Conservation (phyloP, 2,797 vertebrate genomes). For the Sebastes umbrosus region DNA sequence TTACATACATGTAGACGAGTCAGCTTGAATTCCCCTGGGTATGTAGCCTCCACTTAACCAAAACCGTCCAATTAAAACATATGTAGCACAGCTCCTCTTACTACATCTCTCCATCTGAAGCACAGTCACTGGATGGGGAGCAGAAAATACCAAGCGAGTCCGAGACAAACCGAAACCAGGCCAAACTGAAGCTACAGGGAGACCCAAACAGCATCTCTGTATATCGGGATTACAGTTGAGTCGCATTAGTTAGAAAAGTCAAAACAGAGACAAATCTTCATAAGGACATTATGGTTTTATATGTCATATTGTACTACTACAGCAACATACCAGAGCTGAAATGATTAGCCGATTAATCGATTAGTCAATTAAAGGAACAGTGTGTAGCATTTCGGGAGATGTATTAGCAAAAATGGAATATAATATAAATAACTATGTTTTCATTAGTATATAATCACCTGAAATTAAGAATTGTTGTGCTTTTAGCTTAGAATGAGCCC, state of each 20-base stretch:
- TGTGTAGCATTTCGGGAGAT: too few species aligned
- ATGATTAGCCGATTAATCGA: neutral
- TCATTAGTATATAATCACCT: neutral
- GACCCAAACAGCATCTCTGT: neutral
- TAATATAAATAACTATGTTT: neutral
- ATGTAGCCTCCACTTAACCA: neutral
- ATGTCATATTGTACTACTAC: neutral
- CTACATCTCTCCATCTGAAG: neutral
- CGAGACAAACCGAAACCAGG: constrained; percentile 16
- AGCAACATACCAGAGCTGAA: neutral
- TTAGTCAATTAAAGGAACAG: neutral
- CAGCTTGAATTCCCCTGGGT: constrained; percentile 6
- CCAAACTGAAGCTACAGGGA: neutral
- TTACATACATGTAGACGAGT: neutral
- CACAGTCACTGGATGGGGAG: neutral
- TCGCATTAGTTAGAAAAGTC: neutral
- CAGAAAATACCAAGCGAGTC: neutral
- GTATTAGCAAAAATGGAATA: neutral
- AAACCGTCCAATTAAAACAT: constrained; percentile 21
- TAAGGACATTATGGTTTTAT: neutral
- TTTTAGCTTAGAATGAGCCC: neutral
- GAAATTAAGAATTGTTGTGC: neutral
- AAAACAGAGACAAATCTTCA: neutral
- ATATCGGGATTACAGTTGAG: neutral
- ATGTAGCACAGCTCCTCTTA: neutral